phyloP scores from a whole-genome alignment of 2,888 invertebrate genomes.

The Rhagonycha lutea region DNA sequence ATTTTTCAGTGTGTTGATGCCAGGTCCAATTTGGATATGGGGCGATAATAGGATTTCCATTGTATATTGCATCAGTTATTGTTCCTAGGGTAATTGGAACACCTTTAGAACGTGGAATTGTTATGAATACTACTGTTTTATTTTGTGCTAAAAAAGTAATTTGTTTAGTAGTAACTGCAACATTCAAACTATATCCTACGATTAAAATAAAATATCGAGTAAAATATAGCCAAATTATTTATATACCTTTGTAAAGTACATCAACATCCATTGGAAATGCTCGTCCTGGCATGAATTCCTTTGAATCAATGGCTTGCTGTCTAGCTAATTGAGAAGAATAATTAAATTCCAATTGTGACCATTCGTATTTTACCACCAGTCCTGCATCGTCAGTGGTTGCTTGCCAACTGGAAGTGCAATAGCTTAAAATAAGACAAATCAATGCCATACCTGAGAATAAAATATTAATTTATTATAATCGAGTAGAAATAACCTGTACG shows the following conservation, averaged over 20 bases:
- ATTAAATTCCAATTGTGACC: conserved; percentile 69
- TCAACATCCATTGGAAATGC: conserved; percentile 73
- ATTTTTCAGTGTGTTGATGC: conserved; percentile 52
- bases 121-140: conserved; percentile 49
- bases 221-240: too few relatives aligned
- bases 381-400: conserved; percentile 10
- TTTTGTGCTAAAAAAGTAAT: background rate
- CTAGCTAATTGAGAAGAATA: conserved; percentile 60
- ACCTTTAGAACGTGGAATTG: conserved; percentile 76
- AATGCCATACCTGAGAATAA: conserved; percentile 39
- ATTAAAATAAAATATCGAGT: too few relatives aligned
- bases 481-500: too few relatives aligned
- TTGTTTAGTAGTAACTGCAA: background rate
- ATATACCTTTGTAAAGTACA: conserved; percentile 61
- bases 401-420: conserved; percentile 30
- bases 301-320: conserved; percentile 54
- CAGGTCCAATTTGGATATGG: conserved; percentile 64
- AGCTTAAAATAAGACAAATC: conserved; percentile 43
- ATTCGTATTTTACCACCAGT: conserved; percentile 60
- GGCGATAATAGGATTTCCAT: conserved; percentile 54
- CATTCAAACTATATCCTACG: too few relatives aligned
- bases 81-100: conserved; percentile 74
- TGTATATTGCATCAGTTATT: conserved; percentile 50
- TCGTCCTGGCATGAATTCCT: conserved; percentile 62
- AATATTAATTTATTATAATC: background rate